Base-by-base conservation (phyloP, 2,113 vertebrate genomes). In the Strigops habroptila region DNA sequence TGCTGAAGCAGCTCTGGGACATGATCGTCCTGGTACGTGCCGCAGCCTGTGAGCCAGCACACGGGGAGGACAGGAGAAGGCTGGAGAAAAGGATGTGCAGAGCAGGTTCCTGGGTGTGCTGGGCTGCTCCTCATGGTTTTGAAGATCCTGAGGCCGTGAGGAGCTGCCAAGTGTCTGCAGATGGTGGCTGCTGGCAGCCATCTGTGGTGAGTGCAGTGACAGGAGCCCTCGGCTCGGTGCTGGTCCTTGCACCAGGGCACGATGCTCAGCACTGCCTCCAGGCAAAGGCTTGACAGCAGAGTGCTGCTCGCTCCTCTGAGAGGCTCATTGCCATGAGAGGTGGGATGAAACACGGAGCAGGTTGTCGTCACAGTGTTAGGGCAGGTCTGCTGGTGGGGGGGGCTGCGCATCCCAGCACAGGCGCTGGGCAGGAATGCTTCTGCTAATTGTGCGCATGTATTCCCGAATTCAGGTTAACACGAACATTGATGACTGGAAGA, bases 1-100 rank as follows among this genome's bases (percentile, higher is more conserved):
- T 98, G 86, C 97, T 98, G 84, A 98, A 98, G 95, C 95, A 98
- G 18, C 97, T 98, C 78, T 98, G 98, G 98, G 98, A 98, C 94
- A 97, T 97, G 98, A 84, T 97, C 7, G 4, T 68, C 48, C 78
- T 98, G 98, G 98, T 98, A 96, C 8, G 97, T 46, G 24, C 28
- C 1, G 1, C 1, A 0, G 6, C 4, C 65, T 39, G 44, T 6
- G 15, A 65, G 43, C 43, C 27, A 18, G 68, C 33, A 1, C 4
- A 5, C 6, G 1, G 71, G 30, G 13, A 33, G 43, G 43, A 43
- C 35, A 27, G 51, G 12, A 30, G 51, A 14, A 6, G 30, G 52
- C 70, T 41, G 74, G 52, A 62, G 53, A 13, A 0, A 0, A 18
- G 46, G 55, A 8, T 9, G n/a, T 7, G 24, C 33, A 44, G 35